A percentile compares a stretch with the other conserved stretches of the same genome.
These are phyloP conservation scores for Pyrgus malvae DNA, from an alignment of 2,888 invertebrate genomes.

Conservation along the genomic window DNA sequence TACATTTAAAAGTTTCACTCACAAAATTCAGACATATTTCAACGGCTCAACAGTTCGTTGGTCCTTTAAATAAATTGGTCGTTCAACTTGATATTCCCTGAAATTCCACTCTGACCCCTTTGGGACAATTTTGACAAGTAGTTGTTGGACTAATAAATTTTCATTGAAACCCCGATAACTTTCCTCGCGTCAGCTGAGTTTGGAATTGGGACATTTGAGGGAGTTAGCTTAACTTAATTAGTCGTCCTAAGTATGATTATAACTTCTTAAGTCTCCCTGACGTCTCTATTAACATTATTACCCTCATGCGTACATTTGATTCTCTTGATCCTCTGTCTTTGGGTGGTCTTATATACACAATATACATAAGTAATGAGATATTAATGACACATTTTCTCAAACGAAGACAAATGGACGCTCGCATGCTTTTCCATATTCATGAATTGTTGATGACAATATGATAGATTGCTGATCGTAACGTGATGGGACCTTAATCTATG, in stretches of 20 bases:
- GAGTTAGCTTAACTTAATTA: conserved; percentile 74
- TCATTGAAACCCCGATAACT: conserved; percentile 74
- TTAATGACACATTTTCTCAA: conserved; percentile 35
- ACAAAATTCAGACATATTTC: conserved; percentile 39
- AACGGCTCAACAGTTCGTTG: conserved; percentile 37
- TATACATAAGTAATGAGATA: conserved; percentile 36
- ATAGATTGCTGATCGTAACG: conserved; percentile 6
- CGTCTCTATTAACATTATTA: conserved; percentile 39
- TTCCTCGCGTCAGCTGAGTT: conserved; percentile 60
- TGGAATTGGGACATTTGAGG: conserved; percentile 67
- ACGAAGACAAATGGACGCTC: conserved; percentile 21
- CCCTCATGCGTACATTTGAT: conserved; percentile 32
- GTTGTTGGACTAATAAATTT: conserved; percentile 77
- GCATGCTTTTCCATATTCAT: conserved; percentile 24
- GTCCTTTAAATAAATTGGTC: conserved; percentile 64
- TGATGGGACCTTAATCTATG: conserved; percentile 1
- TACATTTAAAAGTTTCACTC: conserved; percentile 38
- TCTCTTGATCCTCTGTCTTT: conserved; percentile 39
- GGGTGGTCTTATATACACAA: conserved; percentile 11
- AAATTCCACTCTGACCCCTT: conserved; percentile 62
- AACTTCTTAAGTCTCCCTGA: conserved; percentile 55
- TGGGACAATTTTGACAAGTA: conserved; percentile 78
- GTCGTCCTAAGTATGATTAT: conserved; percentile 69
- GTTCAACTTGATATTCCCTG: conserved; percentile 64
- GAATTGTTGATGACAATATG: conserved; percentile 24